A percentile compares a stretch with the other conserved stretches of the same genome.
Conservation (phyloP, 2,113 vertebrate species). For the Trematomus loennbergii region DNA sequence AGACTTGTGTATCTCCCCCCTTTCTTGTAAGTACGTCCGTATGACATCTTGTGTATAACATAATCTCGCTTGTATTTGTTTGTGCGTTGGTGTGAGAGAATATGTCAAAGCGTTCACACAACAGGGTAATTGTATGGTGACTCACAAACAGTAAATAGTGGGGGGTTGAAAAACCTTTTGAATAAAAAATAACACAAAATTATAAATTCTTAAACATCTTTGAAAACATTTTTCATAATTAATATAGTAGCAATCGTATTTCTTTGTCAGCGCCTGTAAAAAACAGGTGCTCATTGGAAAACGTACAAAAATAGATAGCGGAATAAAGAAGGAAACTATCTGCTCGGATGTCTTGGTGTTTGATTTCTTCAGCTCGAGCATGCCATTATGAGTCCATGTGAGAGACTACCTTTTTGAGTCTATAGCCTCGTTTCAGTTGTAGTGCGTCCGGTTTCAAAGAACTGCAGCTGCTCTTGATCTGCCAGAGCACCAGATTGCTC, state of each 20-base stretch:
- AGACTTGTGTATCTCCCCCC: slow-evolving; percentile 72
- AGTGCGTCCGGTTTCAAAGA: slow-evolving; percentile 75
- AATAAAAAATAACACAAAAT: neutral
- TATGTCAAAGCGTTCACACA: slow-evolving; percentile 21
- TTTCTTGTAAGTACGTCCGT: slow-evolving; percentile 30
- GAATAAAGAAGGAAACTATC: slow-evolving; percentile 19
- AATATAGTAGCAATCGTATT: neutral
- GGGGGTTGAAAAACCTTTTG: neutral
- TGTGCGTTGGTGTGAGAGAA: slow-evolving; percentile 14
- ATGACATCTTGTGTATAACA: slow-evolving; percentile 44
- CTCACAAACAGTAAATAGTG: neutral
- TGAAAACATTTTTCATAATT: neutral
- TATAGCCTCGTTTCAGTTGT: slow-evolving; percentile 55
- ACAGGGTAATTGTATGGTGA: slow-evolving; percentile 8
- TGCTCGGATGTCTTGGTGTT: slow-evolving; percentile 47
- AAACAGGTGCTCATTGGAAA: slow-evolving; percentile 32
- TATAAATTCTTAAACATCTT: neutral
- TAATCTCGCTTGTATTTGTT: slow-evolving; percentile 44
- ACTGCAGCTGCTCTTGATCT: slow-evolving; percentile 76
- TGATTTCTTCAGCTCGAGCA: slow-evolving; percentile 20
- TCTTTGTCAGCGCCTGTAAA: neutral
- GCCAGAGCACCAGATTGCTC: slow-evolving; percentile 66
- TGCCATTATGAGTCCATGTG: slow-evolving; percentile 36
- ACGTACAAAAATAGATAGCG: slow-evolving; percentile 24
- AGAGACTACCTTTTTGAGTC: slow-evolving; percentile 54